Evolutionary conservation across 2,888 invertebrate species (phyloP), one percentile per base, ranked within the genome.

Genomic region (Clunio marinus): DNA sequence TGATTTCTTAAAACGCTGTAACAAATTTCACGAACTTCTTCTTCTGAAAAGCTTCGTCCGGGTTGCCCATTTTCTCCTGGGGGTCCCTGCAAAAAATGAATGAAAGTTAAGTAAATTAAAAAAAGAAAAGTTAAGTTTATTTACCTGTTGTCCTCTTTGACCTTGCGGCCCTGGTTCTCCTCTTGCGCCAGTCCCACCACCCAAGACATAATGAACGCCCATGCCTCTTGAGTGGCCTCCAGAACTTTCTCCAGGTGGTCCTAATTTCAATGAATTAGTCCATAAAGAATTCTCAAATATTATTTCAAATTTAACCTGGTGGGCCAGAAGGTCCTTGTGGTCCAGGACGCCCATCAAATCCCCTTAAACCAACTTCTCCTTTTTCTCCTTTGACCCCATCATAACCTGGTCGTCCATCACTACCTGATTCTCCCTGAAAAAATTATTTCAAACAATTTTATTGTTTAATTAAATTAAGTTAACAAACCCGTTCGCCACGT

Each of bases 11-110:
- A 81, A 59, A 93, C 84, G 60, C 86, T 84, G 72, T 88, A 85
- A 75, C 93, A 93, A 73, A 94, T 88, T 72, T 91, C 91, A 72
- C 88, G 81, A 17, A 94, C 83, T 78, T 92, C 91, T 3, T 81
- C 80, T 76, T 91, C 91, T 0, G 85, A 82, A 71, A 86, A 82
- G 72, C 84, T 84, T 70, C 51, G 27, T 46, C 69, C 69, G 7
- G 69, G 69, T 2, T 17, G 2, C 2, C 69, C 55, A 51, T 51
- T 55, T 24, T 37, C 24, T 15, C 69, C 55, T 25, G 69, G 55
- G 1, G 32, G 25, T n/a, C 58, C 51, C 51, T 66, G 51, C 0
- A 22, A 25, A 5, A 4, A 15, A 2, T n/a, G 5, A n/a, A 3
- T 20, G 25, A 7, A 1, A 17, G 22, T 20, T 41, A 2, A 20